Conservation (phyloP, 2,113 vertebrate species). For the Felis chaus region DNA sequence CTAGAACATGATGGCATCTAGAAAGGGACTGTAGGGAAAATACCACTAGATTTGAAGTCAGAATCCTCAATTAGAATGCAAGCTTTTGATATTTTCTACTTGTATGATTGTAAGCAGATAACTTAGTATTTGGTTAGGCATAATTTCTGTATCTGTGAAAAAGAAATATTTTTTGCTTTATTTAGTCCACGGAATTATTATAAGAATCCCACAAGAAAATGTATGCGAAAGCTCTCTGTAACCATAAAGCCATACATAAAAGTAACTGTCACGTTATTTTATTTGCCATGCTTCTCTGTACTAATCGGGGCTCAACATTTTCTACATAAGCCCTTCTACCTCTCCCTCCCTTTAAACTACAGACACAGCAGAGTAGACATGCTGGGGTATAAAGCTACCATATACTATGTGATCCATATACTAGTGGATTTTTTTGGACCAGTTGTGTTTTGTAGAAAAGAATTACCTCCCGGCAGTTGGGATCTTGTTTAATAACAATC, state of each 20-base stretch:
- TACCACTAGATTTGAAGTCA: not conserved
- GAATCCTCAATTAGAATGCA: not conserved
- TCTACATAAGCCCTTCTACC: not conserved
- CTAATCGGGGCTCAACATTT: not conserved
- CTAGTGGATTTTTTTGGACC: not conserved
- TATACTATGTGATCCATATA: not conserved
- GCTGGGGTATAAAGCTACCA: not conserved
- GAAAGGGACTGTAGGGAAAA: not conserved
- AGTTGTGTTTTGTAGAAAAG: not conserved
- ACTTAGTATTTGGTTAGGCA: not conserved
- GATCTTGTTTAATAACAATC: slow-evolving; percentile 16
- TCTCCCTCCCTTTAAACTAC: slow-evolving; percentile 28
- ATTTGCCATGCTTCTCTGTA: not conserved
- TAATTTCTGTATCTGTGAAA: not conserved
- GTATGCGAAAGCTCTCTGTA: not conserved
- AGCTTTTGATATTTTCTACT: not conserved
- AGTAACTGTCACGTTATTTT: not conserved
- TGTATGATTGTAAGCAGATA: not conserved
- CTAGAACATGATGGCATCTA: not conserved
- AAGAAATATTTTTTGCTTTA: slow-evolving; percentile 22
- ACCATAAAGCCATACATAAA: not conserved
- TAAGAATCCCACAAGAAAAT: not conserved
- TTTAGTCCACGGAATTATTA: not conserved
- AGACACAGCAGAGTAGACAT: not conserved
- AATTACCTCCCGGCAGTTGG: not conserved